Evolutionary conservation across 2,113 vertebrate genomes (phyloP).

Genomic region (Dermatemys mawii): DNA sequence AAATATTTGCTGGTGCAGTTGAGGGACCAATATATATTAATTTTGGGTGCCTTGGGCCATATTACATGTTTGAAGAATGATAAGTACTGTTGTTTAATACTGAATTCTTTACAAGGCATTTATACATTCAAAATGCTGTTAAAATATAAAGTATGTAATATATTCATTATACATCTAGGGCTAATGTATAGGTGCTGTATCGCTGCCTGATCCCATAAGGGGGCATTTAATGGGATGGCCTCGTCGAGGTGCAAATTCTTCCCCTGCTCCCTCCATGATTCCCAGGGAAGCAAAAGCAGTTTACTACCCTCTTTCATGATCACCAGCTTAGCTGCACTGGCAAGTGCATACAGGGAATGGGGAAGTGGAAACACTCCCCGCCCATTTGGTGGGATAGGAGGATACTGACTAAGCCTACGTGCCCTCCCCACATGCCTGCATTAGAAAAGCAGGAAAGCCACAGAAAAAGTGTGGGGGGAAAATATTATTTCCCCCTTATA

Average conservation of each 20-base stretch:
- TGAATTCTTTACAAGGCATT: background rate
- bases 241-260: background rate
- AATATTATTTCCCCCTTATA: background rate
- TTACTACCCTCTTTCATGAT: background rate
- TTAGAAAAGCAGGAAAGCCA: background rate
- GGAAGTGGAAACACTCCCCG: background rate
- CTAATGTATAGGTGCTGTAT: background rate
- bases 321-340: background rate
- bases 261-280: background rate
- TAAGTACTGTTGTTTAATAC: background rate
- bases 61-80: background rate
- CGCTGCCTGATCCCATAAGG: background rate
- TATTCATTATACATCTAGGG: background rate
- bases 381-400: background rate
- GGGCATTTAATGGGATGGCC: background rate
- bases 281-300: background rate
- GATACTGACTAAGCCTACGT: background rate
- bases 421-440: rapidly evolving
- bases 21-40: background rate
- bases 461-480: background rate
- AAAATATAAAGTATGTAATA: rapidly evolving
- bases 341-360: background rate
- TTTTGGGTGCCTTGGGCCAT: slow-evolving; percentile 21
- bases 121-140: rapidly evolving
- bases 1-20: background rate